Base-by-base conservation (phyloP, 2,888 invertebrate genomes). In the Nemapogon koenigi region DNA sequence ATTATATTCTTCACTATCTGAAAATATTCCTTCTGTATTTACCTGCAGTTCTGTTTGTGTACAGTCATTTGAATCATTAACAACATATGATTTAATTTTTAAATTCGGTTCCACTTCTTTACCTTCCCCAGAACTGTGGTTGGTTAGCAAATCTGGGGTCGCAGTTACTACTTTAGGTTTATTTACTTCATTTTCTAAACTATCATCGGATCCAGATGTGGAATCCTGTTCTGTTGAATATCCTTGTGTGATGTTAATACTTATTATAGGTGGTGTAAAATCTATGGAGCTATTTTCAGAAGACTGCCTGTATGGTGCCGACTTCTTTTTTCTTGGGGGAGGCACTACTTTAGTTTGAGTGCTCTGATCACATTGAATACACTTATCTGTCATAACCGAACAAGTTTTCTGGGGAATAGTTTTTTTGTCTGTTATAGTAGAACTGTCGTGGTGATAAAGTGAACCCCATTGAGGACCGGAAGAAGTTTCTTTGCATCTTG, bases 171-270 rank as follows among this genome's bases (percentile, higher is more conserved):
- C 43, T 16, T 37, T 43, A 6, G 43, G 11, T 25, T 44, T 40
- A n/a, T 15, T 18, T 16, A 17, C 26, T 22, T 57, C 56, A 30
- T 44, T 50, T 25, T 73, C 73, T 39, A 67, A 52, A 50, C 72
- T 78, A 46, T 84, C 82, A 44, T 80, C 82, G 13, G 83, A 82
- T 59, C 66, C 49, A 72, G 61, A 13, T 13, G 37, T 37, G n/a
- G 68, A 56, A 46, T 73, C 78, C 25, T 69, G 62, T 42, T 76
- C 76, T 6, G 54, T 56, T 16, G 68, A 53, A 53, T 78, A 83
- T 35, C 76, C 65, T 45, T 83, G 83, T 1, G 82, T 80, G 46
- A 84, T 83, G 49, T 83, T 84, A 39, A 85, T 84, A 45, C 81
- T 83, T 29, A 85, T 81, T 2, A 83, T 62, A 27, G 81, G 73